phyloP scores from a whole-genome alignment of 1,140 invertebrate species.

The Conopomorpha cramerella region DNA sequence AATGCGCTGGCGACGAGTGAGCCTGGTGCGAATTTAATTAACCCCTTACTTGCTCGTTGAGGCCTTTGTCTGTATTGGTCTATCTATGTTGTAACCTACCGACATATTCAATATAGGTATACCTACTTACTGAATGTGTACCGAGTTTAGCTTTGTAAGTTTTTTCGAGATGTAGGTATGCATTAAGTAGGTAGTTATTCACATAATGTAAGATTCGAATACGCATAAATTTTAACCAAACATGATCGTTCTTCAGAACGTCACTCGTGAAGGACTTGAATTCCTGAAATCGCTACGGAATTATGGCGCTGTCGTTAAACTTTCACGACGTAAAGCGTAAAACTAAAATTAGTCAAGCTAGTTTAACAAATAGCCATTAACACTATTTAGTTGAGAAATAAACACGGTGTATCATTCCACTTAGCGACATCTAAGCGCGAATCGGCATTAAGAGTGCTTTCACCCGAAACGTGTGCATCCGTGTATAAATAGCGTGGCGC shows the following conservation, averaged over 20 bases:
- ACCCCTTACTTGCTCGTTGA: slow-evolving; percentile 46
- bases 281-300: slow-evolving; percentile 42
- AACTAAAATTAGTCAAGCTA: slow-evolving; percentile 45
- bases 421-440: slow-evolving; percentile 28
- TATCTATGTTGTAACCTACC: slow-evolving; percentile 14
- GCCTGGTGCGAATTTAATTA: slow-evolving; percentile 58
- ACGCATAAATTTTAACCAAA: too few relatives aligned
- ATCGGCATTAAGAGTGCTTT: slow-evolving; percentile 51
- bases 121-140: too few relatives aligned
- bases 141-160: too few relatives aligned
- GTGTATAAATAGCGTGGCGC: slow-evolving; percentile 42
- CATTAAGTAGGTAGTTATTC: too few relatives aligned
- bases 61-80: slow-evolving; percentile 24
- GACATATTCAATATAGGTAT: too few relatives aligned
- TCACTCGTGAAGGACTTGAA: too few relatives aligned
- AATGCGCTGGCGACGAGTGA: slow-evolving; percentile 48
- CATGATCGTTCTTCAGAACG: too few relatives aligned
- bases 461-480: slow-evolving; percentile 50
- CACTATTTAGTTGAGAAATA: slow-evolving; percentile 27
- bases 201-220: too few relatives aligned
- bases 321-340: slow-evolving; percentile 32
- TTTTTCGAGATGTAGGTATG: too few relatives aligned
- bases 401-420: slow-evolving; percentile 24
- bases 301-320: slow-evolving; percentile 46
- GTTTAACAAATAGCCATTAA: slow-evolving; percentile 40